Evolutionary conservation across 2,888 invertebrate genomes (phyloP), one percentile per base, ranked within the genome.

Genomic region (Scaptomyza cyrtandrae): DNA sequence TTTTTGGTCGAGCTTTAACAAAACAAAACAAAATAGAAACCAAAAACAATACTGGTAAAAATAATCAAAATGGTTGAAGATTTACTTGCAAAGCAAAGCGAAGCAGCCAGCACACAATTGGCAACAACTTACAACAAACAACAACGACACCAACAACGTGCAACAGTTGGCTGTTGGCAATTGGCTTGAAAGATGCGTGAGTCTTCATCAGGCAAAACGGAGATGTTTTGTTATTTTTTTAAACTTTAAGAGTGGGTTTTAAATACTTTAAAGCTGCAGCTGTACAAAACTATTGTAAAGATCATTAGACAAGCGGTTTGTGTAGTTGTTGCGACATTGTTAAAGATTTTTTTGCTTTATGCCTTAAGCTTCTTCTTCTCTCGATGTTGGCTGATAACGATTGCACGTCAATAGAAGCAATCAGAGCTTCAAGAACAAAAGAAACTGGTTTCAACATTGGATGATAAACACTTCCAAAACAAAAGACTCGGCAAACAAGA

Each of bases 181-280:
- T 85, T 85, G 79, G 68, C 72, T 82, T 76, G 46, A 69, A 68
- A 71, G 77, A 84, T 84, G 86, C 81, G 82, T 86, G 75, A 75
- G 24, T 24, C 24, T 24, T 24, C 24, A 24, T 24, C 24, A 24
- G 66, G 62, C 66, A 60, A 35, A 46, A 24, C 24, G 61, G 57
- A 44, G 79, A 83, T 56, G 67, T 50, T 57, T 49, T 64, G 58
- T 68, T 55, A 62, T 54, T 27, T 49, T 49, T 33, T 14, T 16
- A 7, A 19, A 19, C 19, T 19, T 19, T 19, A 19, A 3, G 71
- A 68, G 71, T 80, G 69, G 76, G 71, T 37, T 68, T 68, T 24
- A 24, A 24, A 24, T 16, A 49, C 11, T 31, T 2, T 11, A 29
- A 46, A 48, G 64, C 45, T 55, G 46, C 71, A 57, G 60, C 57